phyloP scores from a whole-genome alignment of 2,888 invertebrate species.

The Anthophora plumipes region DNA sequence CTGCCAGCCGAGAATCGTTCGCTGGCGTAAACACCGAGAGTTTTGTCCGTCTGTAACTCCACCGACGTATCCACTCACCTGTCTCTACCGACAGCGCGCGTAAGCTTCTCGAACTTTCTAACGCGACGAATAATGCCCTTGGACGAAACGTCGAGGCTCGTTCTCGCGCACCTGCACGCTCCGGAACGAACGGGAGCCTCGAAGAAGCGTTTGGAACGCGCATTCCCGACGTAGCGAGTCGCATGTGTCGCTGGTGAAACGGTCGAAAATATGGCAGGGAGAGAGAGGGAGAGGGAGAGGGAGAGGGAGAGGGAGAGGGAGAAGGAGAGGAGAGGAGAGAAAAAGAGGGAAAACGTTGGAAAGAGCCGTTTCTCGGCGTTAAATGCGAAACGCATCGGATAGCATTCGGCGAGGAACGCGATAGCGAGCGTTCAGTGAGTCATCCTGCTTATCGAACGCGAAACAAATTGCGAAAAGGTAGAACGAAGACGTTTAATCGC shows the following conservation, averaged over 20 bases:
- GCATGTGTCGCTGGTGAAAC: background rate
- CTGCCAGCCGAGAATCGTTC: conserved; percentile 62
- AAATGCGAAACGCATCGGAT: conserved; percentile 38
- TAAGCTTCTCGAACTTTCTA: conserved; percentile 22
- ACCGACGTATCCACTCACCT: background rate
- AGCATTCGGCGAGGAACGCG: conserved; percentile 24
- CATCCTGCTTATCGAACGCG: conserved; percentile 51
- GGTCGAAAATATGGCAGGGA: background rate
- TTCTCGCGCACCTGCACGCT: background rate
- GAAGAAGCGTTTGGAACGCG: background rate
- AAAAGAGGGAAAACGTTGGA: background rate
- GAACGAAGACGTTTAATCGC: conserved; percentile 32
- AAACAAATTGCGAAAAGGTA: conserved; percentile 48
- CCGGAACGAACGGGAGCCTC: background rate
- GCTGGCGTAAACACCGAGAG: conserved; percentile 59
- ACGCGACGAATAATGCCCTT: background rate
- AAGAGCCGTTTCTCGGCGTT: background rate
- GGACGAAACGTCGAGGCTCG: background rate
- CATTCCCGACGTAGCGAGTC: background rate
- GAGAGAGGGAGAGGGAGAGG: background rate
- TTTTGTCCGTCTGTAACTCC: background rate
- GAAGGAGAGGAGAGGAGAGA: too few species aligned
- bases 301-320: too few species aligned
- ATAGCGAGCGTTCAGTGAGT: conserved; percentile 45
- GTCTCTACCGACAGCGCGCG: conserved; percentile 1